Conservation (phyloP, 2,113 vertebrate genomes). For the Oreocharis arfaki region DNA sequence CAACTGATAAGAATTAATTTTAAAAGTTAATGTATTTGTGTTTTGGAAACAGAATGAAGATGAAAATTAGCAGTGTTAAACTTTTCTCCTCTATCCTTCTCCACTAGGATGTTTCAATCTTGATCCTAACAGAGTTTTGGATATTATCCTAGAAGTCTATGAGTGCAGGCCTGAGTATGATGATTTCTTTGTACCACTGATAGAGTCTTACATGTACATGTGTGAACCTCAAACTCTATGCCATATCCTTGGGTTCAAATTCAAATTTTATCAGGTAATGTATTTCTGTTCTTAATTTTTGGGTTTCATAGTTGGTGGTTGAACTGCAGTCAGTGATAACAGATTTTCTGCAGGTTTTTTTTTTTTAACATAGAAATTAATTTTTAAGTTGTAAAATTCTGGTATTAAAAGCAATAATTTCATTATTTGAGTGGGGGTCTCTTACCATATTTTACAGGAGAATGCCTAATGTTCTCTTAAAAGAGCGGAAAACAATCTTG, state of each 20-base stretch:
- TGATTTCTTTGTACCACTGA: conserved; percentile 94
- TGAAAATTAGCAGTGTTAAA: not conserved
- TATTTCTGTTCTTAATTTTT: not conserved
- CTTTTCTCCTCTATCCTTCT: not conserved
- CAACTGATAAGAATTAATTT: not conserved
- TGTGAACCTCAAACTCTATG: conserved; percentile 97
- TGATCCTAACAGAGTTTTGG: conserved; percentile 97
- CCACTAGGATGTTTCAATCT: conserved; percentile 94
- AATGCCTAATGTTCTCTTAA: not conserved
- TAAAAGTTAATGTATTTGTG: not conserved
- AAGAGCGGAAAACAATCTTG: not conserved
- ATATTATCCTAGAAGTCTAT: conserved; percentile 96
- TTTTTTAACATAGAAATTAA: not conserved
- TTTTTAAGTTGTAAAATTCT: not conserved
- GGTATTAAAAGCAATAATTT: not conserved
- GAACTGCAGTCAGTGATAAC: not conserved
- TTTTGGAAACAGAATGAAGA: not conserved
- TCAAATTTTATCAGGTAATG: conserved; percentile 97
- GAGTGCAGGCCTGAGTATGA: conserved; percentile 95
- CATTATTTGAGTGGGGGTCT: not conserved
- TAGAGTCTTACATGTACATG: conserved; percentile 96
- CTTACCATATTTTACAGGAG: not conserved
- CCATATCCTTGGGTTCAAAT: conserved; percentile 99
- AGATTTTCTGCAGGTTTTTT: not conserved
- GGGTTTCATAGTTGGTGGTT: not conserved